Conservation (phyloP, 2,113 vertebrate genomes). For the Malurus alboscapulatus region DNA sequence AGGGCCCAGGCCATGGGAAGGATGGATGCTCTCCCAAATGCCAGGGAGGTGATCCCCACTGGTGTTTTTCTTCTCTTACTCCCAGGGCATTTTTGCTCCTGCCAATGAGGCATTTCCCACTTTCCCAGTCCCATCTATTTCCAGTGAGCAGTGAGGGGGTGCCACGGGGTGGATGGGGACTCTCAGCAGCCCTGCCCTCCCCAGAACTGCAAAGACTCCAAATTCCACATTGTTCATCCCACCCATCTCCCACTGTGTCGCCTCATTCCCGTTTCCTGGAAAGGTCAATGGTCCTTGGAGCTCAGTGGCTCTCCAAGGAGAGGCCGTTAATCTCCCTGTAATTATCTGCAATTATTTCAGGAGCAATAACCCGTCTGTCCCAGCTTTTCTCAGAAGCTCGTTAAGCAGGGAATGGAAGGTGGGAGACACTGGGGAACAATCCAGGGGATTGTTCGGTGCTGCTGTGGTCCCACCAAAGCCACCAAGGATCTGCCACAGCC, state of each 20-base stretch:
- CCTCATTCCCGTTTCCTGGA: background rate
- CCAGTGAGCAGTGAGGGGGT: background rate
- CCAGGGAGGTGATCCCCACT: background rate
- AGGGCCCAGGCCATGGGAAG: background rate
- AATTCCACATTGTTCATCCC: background rate
- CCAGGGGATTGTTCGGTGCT: background rate
- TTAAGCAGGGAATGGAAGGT: background rate
- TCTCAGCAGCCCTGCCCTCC: background rate
- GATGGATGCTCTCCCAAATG: background rate
- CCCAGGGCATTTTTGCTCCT: fast-evolving
- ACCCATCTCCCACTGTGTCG: background rate
- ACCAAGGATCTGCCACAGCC: background rate
- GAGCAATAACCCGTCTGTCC: constrained; percentile 21
- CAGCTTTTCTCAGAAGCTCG: background rate
- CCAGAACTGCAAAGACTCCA: background rate
- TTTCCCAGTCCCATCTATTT: fast-evolving
- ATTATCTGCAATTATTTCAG: background rate
- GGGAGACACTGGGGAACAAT: background rate
- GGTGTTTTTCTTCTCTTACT: background rate
- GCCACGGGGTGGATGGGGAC: fast-evolving
- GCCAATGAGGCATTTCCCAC: background rate
- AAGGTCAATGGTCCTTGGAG: background rate
- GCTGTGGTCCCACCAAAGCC: fast-evolving
- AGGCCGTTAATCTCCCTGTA: background rate
- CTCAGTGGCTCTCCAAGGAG: background rate